phyloP scores from a whole-genome alignment of 2,888 invertebrate genomes.

The Rhogogaster chlorosoma region DNA sequence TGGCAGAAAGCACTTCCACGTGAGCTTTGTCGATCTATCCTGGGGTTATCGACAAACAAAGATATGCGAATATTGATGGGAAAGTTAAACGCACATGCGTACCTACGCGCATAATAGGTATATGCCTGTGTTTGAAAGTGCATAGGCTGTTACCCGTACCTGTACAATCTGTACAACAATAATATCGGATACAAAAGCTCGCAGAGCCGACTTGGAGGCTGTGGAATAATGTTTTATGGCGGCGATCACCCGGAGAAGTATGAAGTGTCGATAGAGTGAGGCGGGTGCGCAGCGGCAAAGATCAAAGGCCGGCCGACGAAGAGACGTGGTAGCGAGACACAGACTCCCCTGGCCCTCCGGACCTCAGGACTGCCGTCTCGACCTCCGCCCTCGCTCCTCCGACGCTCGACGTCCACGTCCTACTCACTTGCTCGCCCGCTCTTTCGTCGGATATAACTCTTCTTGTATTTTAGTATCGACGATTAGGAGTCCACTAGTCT shows the following conservation, averaged over 20 bases:
- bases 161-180: slow-evolving; percentile 17
- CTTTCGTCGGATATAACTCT: slow-evolving; percentile 52
- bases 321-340: slow-evolving; percentile 69
- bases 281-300: slow-evolving; percentile 77
- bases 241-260: slow-evolving; percentile 77
- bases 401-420: slow-evolving; percentile 40
- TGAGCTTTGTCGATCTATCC: neutral
- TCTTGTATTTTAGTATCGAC: slow-evolving; percentile 49
- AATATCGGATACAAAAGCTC: slow-evolving; percentile 46
- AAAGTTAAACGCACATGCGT: neutral
- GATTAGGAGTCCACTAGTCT: slow-evolving; percentile 43
- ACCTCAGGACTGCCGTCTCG: slow-evolving; percentile 54
- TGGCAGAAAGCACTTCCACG: neutral
- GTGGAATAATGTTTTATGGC: slow-evolving; percentile 76
- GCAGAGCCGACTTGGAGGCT: slow-evolving; percentile 54
- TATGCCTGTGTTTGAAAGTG: neutral
- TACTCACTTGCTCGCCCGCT: slow-evolving; percentile 53
- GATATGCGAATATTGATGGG: neutral
- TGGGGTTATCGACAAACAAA: neutral
- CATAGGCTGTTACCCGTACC: neutral
- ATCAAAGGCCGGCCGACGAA: slow-evolving; percentile 72
- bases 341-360: slow-evolving; percentile 57
- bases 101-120: neutral
- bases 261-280: slow-evolving; percentile 78
- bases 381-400: slow-evolving; percentile 59